These are phyloP conservation scores for Delia radicum DNA, from an alignment of 1,140 invertebrate genomes.

Conservation along the genomic window DNA sequence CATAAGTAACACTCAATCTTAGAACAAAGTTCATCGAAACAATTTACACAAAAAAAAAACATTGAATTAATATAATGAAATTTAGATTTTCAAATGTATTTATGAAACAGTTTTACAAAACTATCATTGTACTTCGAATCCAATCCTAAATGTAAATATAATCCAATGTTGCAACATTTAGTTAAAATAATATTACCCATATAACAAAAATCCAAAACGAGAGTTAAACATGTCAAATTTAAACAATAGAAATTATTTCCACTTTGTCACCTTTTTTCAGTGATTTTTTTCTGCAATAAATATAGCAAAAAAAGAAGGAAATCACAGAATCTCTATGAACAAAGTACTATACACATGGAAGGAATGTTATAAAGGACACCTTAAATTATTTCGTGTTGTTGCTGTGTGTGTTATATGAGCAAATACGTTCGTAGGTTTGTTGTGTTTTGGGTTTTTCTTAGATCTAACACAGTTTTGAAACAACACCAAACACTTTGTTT, in stretches of 20 bases:
- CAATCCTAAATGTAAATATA: too few species aligned
- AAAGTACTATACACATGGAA: not conserved
- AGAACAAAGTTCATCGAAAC: not conserved
- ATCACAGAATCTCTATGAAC: too few species aligned
- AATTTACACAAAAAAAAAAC: not conserved
- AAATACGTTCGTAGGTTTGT: slow-evolving; percentile 14
- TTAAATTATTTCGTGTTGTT: too few species aligned
- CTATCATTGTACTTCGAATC: not conserved
- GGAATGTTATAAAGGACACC: not conserved
- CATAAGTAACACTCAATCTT: not conserved
- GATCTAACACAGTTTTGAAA: too few species aligned
- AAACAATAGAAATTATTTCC: slow-evolving; percentile 45
- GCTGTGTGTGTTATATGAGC: not conserved
- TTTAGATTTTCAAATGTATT: not conserved
- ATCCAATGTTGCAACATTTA: slow-evolving; percentile 2
- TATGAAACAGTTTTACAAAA: not conserved
- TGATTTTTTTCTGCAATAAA: too few species aligned
- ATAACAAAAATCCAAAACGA: not conserved
- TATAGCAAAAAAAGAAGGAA: not conserved
- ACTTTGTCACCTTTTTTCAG: slow-evolving; percentile 52
- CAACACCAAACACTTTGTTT: not conserved
- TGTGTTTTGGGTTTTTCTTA: slow-evolving; percentile 40
- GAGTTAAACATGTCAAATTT: not conserved
- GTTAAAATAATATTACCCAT: not conserved
- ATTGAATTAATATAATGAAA: not conserved